Conservation (phyloP, 2,888 invertebrate genomes). For the Petrolisthes manimaculis region DNA sequence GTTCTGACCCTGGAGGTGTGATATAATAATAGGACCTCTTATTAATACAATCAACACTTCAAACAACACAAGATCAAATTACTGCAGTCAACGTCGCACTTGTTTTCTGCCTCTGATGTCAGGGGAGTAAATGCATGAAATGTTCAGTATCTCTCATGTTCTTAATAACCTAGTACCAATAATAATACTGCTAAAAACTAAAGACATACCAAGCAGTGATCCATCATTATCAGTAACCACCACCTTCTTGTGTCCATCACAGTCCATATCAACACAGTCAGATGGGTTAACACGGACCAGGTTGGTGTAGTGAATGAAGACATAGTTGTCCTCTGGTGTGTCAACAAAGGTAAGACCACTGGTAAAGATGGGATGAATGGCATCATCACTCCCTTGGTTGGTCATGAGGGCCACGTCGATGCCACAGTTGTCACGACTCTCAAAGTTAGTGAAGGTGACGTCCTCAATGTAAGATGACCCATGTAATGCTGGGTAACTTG, state of each 20-base stretch:
- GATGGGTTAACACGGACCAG: slow-evolving; percentile 46
- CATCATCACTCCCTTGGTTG: slow-evolving; percentile 43
- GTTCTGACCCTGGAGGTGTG: slow-evolving; percentile 21
- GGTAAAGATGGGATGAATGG: slow-evolving; percentile 46
- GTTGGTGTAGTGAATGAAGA: slow-evolving; percentile 49
- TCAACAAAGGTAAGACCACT: slow-evolving; percentile 37
- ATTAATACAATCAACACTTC: neutral
- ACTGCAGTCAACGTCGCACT: neutral
- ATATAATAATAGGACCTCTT: no score
- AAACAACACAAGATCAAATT: no score
- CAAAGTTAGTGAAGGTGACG: slow-evolving; percentile 38
- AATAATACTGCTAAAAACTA: neutral
- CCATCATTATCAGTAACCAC: slow-evolving; percentile 58
- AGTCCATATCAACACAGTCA: slow-evolving; percentile 64
- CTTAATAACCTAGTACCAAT: neutral
- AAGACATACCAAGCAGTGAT: slow-evolving; percentile 38
- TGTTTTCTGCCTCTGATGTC: neutral
- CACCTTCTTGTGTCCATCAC: slow-evolving; percentile 61
- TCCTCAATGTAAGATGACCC: slow-evolving; percentile 40
- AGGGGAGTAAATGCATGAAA: neutral
- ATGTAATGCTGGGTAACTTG: slow-evolving; percentile 39
- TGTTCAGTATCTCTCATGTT: neutral
- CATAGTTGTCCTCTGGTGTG: slow-evolving; percentile 15
- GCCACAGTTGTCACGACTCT: slow-evolving; percentile 30
- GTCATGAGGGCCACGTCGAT: slow-evolving; percentile 50